Evolutionary conservation across 2,113 vertebrate genomes (phyloP).

Genomic region (Otus sunia): DNA sequence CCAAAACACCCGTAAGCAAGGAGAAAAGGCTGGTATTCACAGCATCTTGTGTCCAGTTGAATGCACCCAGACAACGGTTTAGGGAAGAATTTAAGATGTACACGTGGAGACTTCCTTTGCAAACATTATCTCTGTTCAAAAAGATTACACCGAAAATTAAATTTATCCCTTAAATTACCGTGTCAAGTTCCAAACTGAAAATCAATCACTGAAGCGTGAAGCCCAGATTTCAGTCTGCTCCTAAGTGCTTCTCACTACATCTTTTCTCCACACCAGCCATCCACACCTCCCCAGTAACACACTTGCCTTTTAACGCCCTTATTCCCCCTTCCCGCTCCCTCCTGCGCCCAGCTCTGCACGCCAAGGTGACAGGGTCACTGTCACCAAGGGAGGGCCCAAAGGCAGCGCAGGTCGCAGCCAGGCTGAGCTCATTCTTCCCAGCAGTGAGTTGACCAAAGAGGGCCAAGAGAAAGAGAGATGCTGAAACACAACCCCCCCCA

Average conservation of each 20-base stretch:
- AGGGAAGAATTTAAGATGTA: background rate
- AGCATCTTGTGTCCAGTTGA: background rate
- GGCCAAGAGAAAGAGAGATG: background rate
- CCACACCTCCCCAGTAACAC: background rate
- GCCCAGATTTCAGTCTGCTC: background rate
- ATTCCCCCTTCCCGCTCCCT: background rate
- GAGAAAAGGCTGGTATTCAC: background rate
- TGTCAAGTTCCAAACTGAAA: background rate
- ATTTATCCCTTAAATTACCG: background rate
- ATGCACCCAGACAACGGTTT: accelerated
- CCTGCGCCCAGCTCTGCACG: accelerated
- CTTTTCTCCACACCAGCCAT: background rate
- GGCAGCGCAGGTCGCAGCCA: background rate
- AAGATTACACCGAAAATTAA: background rate
- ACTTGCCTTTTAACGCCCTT: background rate
- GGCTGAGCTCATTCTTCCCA: background rate
- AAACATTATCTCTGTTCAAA: background rate
- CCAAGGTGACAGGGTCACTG: background rate
- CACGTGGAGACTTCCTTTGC: background rate
- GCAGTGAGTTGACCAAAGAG: background rate
- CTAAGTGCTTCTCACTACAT: background rate
- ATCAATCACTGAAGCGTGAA: background rate
- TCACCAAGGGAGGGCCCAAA: accelerated
- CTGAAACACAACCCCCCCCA: background rate
- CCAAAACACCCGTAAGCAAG: background rate